These are phyloP conservation scores for Xestoiulus laeticollis DNA, from an alignment of 2,888 invertebrate genomes.

Conservation along the genomic window DNA sequence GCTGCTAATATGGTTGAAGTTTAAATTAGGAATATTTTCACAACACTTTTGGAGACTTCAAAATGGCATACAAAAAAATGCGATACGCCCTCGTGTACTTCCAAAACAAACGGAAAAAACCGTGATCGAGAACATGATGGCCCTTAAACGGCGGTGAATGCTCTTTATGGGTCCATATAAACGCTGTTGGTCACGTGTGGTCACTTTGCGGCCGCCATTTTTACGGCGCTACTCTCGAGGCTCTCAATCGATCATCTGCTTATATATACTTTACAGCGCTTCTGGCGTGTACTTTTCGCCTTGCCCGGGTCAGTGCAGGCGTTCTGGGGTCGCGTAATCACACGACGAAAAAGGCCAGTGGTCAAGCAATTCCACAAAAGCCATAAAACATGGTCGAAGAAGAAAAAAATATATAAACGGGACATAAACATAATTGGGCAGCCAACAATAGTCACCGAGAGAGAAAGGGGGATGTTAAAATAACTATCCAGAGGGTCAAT, in stretches of 20 bases:
- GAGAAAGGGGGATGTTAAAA: neutral
- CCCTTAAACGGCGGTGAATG: neutral
- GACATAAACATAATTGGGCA: conserved; percentile 2
- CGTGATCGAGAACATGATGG: too few relatives aligned
- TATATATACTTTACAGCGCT: neutral
- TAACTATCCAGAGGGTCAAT: neutral
- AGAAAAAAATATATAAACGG: neutral
- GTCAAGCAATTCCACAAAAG: conserved; percentile 27
- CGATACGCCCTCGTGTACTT: too few relatives aligned
- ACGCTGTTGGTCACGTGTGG: neutral
- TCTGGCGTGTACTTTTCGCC: neutral
- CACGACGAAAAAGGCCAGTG: neutral
- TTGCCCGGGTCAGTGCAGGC: neutral
- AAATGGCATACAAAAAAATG: too few relatives aligned
- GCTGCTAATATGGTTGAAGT: too few relatives aligned
- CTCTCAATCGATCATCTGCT: too few relatives aligned
- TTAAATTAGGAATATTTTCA: too few relatives aligned
- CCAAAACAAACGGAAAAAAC: too few relatives aligned
- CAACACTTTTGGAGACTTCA: too few relatives aligned
- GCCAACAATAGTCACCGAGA: neutral
- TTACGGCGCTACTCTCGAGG: neutral
- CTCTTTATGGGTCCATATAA: neutral
- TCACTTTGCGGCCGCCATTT: neutral
- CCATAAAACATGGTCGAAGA: neutral
- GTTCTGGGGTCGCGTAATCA: conserved; percentile 19